Percentiles rank a stretch among this genome's conserved stretches.
These are phyloP conservation scores for Pseudeuparius sepicola DNA, from an alignment of 2,888 invertebrate genomes.

Conservation along the genomic window DNA sequence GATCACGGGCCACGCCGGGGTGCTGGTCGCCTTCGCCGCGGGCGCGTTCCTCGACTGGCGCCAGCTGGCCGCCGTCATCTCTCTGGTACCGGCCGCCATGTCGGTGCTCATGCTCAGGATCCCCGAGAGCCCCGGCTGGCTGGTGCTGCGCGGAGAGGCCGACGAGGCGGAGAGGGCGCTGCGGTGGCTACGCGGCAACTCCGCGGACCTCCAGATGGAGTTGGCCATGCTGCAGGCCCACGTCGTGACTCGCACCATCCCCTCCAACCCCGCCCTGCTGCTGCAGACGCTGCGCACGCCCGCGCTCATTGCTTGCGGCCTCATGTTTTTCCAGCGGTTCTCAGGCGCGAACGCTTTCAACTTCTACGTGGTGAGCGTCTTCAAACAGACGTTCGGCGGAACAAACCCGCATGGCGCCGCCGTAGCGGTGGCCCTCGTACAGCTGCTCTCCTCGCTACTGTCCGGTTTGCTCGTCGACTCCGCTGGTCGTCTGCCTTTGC, in stretches of 20 bases:
- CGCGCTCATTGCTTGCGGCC: conserved; percentile 68
- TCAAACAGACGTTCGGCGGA: conserved; percentile 71
- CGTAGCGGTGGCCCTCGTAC: conserved; percentile 75
- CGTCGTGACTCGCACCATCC: conserved; percentile 42
- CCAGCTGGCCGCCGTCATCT: conserved; percentile 70
- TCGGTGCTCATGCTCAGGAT: conserved; percentile 67
- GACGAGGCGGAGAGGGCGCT: conserved; percentile 65
- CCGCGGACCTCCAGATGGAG: conserved; percentile 67
- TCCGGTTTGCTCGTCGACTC: conserved; percentile 78
- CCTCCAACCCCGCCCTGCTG: conserved; percentile 28
- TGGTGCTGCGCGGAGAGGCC: conserved; percentile 66
- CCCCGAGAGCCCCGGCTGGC: conserved; percentile 83
- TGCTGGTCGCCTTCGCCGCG: conserved; percentile 71
- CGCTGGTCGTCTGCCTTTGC: conserved; percentile 71
- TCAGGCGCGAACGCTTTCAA: conserved; percentile 78
- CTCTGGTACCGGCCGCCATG: conserved; percentile 66
- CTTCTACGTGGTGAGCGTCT: conserved; percentile 79
- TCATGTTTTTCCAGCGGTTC: conserved; percentile 84
- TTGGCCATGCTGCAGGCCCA: conserved; percentile 61
- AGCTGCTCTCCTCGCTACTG: conserved; percentile 71
- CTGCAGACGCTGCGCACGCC: conserved; percentile 52
- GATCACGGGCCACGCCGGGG: conserved; percentile 75
- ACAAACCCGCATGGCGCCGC: conserved; percentile 78
- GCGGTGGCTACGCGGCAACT: conserved; percentile 68
- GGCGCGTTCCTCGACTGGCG: conserved; percentile 80